Evolutionary conservation across 2,888 invertebrate species (phyloP).

Genomic region (Cotesia congregata): DNA sequence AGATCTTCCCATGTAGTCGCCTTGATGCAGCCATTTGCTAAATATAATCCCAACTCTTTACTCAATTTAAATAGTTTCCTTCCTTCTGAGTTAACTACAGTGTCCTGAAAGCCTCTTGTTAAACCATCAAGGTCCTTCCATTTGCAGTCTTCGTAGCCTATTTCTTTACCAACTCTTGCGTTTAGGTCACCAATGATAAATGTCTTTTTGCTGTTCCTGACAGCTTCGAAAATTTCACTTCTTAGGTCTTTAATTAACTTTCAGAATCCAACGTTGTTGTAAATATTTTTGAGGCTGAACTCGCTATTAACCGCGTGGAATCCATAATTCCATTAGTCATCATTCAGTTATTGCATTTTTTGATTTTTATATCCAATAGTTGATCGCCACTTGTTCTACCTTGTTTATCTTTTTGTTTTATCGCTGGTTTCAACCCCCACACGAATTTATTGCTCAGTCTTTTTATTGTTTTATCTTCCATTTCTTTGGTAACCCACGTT

Average conservation of each 20-base stretch:
- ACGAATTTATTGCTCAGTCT: constrained; percentile 2
- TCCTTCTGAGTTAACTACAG: too few species aligned
- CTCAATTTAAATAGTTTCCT: too few species aligned
- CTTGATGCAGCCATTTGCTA: too few species aligned
- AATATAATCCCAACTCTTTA: too few species aligned
- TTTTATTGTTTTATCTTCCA: not conserved
- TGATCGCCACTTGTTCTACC: not conserved
- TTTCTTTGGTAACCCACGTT: too few species aligned
- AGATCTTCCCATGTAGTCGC: too few species aligned
- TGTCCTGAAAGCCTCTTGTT: too few species aligned
- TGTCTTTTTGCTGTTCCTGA: not conserved
- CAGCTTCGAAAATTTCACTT: constrained; percentile 6
- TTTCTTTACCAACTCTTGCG: not conserved
- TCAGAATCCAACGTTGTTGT: constrained; percentile 5
- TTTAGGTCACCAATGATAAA: not conserved
- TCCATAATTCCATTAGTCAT: constrained; percentile 9
- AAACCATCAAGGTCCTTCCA: not conserved
- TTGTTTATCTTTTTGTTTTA: not conserved
- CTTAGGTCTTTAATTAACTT: too few species aligned
- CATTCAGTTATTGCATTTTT: not conserved
- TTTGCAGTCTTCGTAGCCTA: not conserved
- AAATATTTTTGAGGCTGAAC: not conserved
- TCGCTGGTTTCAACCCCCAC: not conserved
- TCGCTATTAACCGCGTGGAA: not conserved
- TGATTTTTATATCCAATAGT: not conserved